Evolutionary conservation across 1,140 invertebrate genomes (phyloP).

Genomic region (Colletes gigas): DNA sequence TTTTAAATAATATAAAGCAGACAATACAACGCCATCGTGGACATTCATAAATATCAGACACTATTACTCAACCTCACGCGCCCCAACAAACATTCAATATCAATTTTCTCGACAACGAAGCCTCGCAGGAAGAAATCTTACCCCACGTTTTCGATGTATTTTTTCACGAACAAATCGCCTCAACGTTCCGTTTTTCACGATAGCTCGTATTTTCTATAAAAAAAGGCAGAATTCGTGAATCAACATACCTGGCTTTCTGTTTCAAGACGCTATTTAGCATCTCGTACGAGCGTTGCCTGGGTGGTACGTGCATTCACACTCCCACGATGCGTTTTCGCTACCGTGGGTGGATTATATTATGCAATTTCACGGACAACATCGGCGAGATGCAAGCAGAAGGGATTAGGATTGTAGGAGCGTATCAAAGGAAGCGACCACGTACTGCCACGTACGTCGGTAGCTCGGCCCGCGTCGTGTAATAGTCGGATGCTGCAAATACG

Average conservation of each 20-base stretch:
- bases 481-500: slow-evolving; percentile 16
- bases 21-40: too few species aligned
- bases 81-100: too few species aligned
- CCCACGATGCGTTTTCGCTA: slow-evolving; percentile 5
- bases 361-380: slow-evolving; percentile 38
- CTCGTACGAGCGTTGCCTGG: neutral
- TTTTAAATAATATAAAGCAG: too few species aligned
- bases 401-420: slow-evolving; percentile 38
- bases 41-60: too few species aligned
- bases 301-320: neutral
- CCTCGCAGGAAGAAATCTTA: too few species aligned
- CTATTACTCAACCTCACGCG: too few species aligned
- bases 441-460: slow-evolving; percentile 9
- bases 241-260: neutral
- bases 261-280: neutral
- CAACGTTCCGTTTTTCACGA: too few species aligned
- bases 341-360: slow-evolving; percentile 37
- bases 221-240: neutral
- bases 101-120: too few species aligned
- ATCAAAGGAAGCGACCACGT: slow-evolving; percentile 35
- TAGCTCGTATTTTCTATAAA: too few species aligned
- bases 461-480: slow-evolving; percentile 15
- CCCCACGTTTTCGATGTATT: too few species aligned
- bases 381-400: slow-evolving; percentile 23
- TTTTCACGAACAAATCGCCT: too few species aligned